Conservation (phyloP, 2,113 vertebrate genomes). For the Rhinogobius similis region DNA sequence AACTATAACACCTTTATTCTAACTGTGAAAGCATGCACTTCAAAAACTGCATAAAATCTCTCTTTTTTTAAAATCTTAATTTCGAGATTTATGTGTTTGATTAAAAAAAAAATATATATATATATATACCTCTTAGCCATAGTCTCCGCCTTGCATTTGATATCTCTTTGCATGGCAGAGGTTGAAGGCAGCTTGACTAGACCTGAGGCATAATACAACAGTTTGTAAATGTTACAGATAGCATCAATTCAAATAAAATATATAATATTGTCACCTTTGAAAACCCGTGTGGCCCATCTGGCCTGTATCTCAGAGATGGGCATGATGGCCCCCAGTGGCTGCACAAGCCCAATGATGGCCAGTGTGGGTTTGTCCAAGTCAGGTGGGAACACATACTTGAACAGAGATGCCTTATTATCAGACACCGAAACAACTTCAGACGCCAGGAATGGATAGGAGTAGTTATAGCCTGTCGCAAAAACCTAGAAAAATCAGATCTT, state of each 20-base stretch:
- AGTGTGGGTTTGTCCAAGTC: conserved; percentile 82
- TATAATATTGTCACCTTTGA: conserved; percentile 80
- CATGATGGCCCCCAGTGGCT: conserved; percentile 91
- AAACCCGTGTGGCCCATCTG: conserved; percentile 85
- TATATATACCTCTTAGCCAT: conserved; percentile 75
- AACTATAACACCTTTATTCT: not conserved
- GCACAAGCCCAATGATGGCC: conserved; percentile 88
- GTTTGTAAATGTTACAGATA: not conserved
- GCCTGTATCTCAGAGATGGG: conserved; percentile 89
- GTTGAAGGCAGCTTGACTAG: conserved; percentile 73
- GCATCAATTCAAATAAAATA: not conserved
- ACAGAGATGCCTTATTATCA: conserved; percentile 82
- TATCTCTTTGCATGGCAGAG: conserved; percentile 79
- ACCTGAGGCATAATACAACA: conserved; percentile 57
- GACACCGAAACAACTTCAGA: conserved; percentile 73
- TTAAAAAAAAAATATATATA: not conserved
- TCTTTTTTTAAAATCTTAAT: not conserved
- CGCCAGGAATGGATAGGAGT: conserved; percentile 88
- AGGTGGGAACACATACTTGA: conserved; percentile 85
- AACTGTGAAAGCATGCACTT: not conserved
- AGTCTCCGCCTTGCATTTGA: conserved; percentile 73
- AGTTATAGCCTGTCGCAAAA: conserved; percentile 91
- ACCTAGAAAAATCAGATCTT: conserved; percentile 63
- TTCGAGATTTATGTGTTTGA: not conserved
- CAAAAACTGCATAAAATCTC: not conserved